A percentile compares a stretch with the other conserved stretches of the same genome.
Conservation (phyloP, 2,888 invertebrate species). For the Folsomia candida region DNA sequence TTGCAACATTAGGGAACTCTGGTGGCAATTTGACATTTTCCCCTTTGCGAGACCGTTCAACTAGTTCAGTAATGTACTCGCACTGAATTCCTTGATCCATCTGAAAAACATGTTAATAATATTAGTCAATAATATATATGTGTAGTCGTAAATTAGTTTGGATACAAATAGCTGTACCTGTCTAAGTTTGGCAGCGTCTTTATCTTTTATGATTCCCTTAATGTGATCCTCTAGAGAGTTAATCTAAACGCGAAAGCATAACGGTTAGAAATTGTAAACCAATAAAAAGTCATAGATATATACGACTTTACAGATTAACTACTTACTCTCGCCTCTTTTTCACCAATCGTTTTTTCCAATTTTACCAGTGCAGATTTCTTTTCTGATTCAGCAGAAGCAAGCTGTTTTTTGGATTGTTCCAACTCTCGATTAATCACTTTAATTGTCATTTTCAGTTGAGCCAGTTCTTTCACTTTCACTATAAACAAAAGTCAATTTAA, state of each 20-base stretch:
- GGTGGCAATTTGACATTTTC: slow-evolving; percentile 16
- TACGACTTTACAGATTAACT: too few relatives aligned
- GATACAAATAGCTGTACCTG: background rate
- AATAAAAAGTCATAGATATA: background rate
- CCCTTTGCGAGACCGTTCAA: slow-evolving; percentile 4
- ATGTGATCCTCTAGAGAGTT: background rate
- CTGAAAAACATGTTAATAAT: too few relatives aligned
- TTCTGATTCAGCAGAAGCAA: background rate
- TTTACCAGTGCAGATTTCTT: background rate
- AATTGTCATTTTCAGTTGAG: background rate
- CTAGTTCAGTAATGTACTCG: slow-evolving; percentile 10
- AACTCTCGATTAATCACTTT: background rate
- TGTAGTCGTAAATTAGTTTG: background rate
- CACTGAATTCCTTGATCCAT: slow-evolving; percentile 11
- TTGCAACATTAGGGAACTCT: slow-evolving; percentile 6
- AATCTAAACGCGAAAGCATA: background rate
- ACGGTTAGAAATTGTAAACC: background rate
- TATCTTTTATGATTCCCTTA: background rate
- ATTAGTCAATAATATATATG: too few relatives aligned
- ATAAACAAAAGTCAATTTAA: too few relatives aligned
- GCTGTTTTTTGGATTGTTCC: background rate
- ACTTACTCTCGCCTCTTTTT: too few relatives aligned
- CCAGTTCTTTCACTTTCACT: too few relatives aligned
- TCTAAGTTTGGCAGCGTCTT: background rate
- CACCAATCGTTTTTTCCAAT: background rate